A percentile compares a stretch with the other conserved stretches of the same genome.
Conservation (phyloP, 2,888 invertebrate species). For the Spatulosminthurus flaviceps region DNA sequence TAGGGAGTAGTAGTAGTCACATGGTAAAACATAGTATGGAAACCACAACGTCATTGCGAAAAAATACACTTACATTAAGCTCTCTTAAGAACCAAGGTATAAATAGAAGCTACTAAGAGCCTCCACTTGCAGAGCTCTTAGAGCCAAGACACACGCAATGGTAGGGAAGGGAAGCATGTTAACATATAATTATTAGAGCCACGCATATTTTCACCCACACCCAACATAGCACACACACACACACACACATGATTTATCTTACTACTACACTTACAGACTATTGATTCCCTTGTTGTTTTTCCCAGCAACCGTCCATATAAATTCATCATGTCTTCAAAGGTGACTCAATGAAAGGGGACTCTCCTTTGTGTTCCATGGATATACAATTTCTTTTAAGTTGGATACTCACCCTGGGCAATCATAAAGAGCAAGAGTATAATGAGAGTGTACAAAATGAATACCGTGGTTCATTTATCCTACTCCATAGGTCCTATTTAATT, state of each 20-base stretch:
- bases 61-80: too few relatives aligned
- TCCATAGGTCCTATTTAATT: too few relatives aligned
- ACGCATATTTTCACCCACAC: constrained; percentile 28
- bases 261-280: background rate
- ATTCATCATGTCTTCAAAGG: too few relatives aligned
- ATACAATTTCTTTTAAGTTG: too few relatives aligned
- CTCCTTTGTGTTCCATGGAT: background rate
- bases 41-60: too few relatives aligned
- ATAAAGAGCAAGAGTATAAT: too few relatives aligned
- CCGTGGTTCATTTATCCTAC: too few relatives aligned
- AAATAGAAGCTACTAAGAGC: background rate
- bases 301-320: too few relatives aligned
- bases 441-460: too few relatives aligned
- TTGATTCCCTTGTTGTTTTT: constrained; percentile 10
- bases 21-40: too few relatives aligned
- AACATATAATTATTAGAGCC: background rate
- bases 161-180: background rate
- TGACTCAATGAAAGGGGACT: background rate
- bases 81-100: background rate
- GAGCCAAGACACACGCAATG: background rate
- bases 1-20: too few relatives aligned
- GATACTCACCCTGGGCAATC: too few relatives aligned
- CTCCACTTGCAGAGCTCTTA: background rate
- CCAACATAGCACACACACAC: constrained; percentile 26
- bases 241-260: background rate